These are phyloP conservation scores for Brachionus rubens DNA, from an alignment of 1,140 invertebrate genomes.

Conservation along the genomic window DNA sequence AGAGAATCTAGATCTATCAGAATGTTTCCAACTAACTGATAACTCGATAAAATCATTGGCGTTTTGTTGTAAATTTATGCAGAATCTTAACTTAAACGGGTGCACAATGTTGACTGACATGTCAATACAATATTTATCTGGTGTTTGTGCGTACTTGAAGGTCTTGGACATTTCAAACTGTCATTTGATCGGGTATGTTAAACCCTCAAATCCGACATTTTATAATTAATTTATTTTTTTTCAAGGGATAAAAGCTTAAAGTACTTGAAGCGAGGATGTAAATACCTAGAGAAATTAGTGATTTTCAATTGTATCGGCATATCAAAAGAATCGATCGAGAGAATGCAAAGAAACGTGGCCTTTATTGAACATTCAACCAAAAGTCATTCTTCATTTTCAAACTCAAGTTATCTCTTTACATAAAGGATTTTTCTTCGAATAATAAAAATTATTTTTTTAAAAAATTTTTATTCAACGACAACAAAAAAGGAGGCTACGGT, in stretches of 20 bases:
- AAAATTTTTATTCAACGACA: too few species aligned
- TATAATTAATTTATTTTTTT: not conserved
- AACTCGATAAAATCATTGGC: conserved; percentile 61
- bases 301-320: conserved; percentile 58
- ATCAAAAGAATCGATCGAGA: conserved; percentile 22
- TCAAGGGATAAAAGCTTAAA: conserved; percentile 59
- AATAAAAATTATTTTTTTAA: not conserved
- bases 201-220: not conserved
- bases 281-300: conserved; percentile 53
- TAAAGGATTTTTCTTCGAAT: not conserved
- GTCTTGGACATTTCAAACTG: conserved; percentile 58
- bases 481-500: too few species aligned
- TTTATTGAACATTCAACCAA: conserved; percentile 20
- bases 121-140: conserved; percentile 60
- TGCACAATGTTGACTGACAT: conserved; percentile 60
- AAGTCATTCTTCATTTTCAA: not conserved
- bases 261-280: conserved; percentile 58
- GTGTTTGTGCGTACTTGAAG: conserved; percentile 58
- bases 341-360: conserved; percentile 12
- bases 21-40: conserved; percentile 60
- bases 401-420: conserved; percentile 19
- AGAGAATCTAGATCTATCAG: conserved; percentile 58
- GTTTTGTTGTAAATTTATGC: conserved; percentile 59
- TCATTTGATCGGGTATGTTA: conserved; percentile 56
- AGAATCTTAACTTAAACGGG: conserved; percentile 55